Percentiles rank a stretch among this genome's conserved stretches.
These are phyloP conservation scores for Yponomeuta plumbellus DNA, from an alignment of 2,888 invertebrate species.

Conservation along the genomic window DNA sequence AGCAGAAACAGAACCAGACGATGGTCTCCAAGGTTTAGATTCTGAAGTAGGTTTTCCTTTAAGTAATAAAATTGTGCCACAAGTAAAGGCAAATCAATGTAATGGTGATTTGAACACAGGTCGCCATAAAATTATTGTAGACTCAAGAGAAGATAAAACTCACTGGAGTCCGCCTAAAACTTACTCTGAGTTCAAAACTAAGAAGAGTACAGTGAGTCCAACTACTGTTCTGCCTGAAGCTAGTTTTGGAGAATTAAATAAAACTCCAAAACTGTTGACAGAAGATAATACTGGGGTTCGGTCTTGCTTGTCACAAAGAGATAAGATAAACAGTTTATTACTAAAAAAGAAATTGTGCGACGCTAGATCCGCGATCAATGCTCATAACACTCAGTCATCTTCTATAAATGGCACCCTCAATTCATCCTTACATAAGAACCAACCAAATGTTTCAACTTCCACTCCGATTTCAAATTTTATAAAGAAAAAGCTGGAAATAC, in stretches of 20 bases:
- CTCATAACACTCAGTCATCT: background rate
- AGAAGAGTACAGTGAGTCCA: no score
- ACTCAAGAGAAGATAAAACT: no score
- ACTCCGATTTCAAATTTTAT: background rate
- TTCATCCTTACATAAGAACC: background rate
- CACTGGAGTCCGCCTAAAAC: no score
- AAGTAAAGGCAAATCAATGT: no score
- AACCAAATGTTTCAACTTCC: background rate
- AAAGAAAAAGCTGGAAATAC: background rate
- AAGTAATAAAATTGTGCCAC: background rate
- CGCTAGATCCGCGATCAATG: background rate
- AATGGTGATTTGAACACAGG: no score
- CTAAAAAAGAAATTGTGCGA: background rate
- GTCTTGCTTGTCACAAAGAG: background rate
- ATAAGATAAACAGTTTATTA: background rate
- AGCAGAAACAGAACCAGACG: conserved; percentile 20
- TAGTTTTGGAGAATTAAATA: no score
- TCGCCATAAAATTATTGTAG: no score
- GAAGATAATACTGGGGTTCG: background rate
- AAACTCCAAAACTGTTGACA: background rate
- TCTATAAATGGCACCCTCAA: background rate
- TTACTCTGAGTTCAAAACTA: no score
- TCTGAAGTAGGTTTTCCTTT: conserved; percentile 31
- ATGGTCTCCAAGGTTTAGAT: conserved; percentile 32
- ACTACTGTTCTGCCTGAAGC: no score